Conservation (phyloP, 2,113 vertebrate genomes). For the Aegithalos caudatus region DNA sequence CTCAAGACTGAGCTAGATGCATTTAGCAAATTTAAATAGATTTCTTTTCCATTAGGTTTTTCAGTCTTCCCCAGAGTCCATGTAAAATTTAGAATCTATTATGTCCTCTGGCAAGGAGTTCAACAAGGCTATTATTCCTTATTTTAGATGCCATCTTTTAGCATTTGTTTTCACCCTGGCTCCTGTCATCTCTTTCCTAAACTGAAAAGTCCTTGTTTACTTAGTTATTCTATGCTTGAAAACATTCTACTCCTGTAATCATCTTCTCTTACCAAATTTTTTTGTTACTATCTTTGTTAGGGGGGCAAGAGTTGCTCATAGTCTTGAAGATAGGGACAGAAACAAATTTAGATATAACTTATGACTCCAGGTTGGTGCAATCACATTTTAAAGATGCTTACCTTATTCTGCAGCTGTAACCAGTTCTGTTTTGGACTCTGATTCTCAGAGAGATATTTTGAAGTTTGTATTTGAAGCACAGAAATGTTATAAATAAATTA, state of each 20-base stretch:
- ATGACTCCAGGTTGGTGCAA: neutral
- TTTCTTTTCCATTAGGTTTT: conserved; percentile 18
- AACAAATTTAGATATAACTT: neutral
- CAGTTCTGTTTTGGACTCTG: neutral
- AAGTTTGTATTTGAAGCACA: neutral
- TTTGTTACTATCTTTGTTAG: neutral
- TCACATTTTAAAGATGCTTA: neutral
- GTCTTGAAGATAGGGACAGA: neutral
- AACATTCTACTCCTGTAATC: neutral
- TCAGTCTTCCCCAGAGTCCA: neutral
- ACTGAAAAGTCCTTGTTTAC: neutral
- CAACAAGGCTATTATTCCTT: neutral
- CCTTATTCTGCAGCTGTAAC: neutral
- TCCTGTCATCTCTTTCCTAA: neutral
- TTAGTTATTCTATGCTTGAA: neutral
- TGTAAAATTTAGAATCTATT: conserved; percentile 36
- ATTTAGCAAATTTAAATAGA: conserved; percentile 38
- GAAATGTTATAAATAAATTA: conserved; percentile 42
- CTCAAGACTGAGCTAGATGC: neutral
- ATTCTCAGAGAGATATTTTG: neutral
- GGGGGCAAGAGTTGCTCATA: neutral
- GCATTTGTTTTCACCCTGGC: neutral
- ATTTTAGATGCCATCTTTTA: neutral
- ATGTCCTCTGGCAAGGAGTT: conserved; percentile 4
- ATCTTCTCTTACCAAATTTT: neutral